These are phyloP conservation scores for Helicolenus hilgendorfi DNA, from an alignment of 2,797 vertebrate genomes.

Conservation along the genomic window DNA sequence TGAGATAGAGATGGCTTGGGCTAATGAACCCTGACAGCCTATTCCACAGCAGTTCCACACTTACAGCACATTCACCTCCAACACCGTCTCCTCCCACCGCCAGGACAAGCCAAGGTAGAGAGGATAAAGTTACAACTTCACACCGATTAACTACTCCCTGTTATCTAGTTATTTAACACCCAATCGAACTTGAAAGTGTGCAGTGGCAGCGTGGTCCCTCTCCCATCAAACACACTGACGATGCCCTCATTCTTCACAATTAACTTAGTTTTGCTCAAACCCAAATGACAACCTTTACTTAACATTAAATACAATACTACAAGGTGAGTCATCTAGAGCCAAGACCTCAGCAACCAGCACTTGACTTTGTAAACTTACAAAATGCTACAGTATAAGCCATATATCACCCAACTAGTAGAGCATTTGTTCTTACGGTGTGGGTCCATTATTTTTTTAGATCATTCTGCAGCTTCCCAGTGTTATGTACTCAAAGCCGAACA, in stretches of 20 bases:
- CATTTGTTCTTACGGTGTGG: not conserved
- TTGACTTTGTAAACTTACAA: not conserved
- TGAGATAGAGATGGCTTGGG: constrained; percentile 86
- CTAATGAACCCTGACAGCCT: constrained; percentile 92
- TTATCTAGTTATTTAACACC: constrained; percentile 91
- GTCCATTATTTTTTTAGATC: not conserved
- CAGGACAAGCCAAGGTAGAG: constrained; percentile 66
- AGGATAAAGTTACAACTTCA: constrained; percentile 85
- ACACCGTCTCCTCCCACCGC: constrained; percentile 66
- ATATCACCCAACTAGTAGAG: not conserved
- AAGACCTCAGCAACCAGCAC: not conserved
- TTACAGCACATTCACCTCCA: constrained; percentile 86
- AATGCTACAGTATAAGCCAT: not conserved
- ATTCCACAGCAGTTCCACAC: constrained; percentile 86
- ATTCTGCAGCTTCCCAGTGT: not conserved
- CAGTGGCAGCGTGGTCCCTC: constrained; percentile 59
- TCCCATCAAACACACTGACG: constrained; percentile 64
- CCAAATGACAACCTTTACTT: constrained; percentile 14
- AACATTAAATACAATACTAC: not conserved
- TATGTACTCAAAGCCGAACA: not conserved
- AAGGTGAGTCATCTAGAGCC: not conserved
- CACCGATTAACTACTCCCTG: constrained; percentile 87
- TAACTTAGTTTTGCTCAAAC: constrained; percentile 27
- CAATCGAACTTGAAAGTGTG: constrained; percentile 82
- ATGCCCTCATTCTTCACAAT: constrained; percentile 59